Percentiles rank a stretch among this genome's conserved stretches.
Conservation (phyloP, 2,113 vertebrate species). For the Syngnathus typhle region DNA sequence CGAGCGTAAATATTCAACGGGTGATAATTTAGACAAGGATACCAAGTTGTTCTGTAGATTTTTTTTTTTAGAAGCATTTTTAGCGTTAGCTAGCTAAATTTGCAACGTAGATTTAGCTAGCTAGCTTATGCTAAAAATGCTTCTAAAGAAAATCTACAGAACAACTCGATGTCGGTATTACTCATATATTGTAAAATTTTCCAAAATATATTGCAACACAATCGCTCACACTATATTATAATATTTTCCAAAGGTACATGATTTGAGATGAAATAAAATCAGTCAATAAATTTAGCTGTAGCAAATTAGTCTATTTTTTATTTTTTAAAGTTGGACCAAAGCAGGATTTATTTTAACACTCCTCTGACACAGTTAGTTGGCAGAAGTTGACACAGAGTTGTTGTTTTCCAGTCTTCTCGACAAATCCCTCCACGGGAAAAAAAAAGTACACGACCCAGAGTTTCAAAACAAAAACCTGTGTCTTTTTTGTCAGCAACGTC, state of each 20-base stretch:
- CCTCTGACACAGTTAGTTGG: conserved; percentile 36
- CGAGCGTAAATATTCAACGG: conserved; percentile 2
- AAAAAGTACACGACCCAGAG: neutral
- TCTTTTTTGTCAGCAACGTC: neutral
- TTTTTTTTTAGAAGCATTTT: no score
- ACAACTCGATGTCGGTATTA: no score
- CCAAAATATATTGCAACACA: no score
- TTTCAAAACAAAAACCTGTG: conserved; percentile 3
- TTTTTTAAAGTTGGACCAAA: neutral
- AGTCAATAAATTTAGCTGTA: neutral
- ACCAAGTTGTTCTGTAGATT: no score
- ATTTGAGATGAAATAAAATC: neutral
- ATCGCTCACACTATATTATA: neutral
- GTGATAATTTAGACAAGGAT: no score
- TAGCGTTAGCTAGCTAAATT: no score
- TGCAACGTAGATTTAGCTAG: no score
- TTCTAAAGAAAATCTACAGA: no score
- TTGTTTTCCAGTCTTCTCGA: conserved; percentile 20
- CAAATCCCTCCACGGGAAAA: neutral
- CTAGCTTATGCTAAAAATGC: no score
- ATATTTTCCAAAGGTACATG: neutral
- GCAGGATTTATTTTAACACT: neutral
- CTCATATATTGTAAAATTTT: no score
- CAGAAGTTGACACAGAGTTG: conserved; percentile 44
- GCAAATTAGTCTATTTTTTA: neutral